Evolutionary conservation across 2,797 vertebrate species (phyloP), one percentile per base, ranked within the genome.

Genomic region (Ambastaia sidthimunki): DNA sequence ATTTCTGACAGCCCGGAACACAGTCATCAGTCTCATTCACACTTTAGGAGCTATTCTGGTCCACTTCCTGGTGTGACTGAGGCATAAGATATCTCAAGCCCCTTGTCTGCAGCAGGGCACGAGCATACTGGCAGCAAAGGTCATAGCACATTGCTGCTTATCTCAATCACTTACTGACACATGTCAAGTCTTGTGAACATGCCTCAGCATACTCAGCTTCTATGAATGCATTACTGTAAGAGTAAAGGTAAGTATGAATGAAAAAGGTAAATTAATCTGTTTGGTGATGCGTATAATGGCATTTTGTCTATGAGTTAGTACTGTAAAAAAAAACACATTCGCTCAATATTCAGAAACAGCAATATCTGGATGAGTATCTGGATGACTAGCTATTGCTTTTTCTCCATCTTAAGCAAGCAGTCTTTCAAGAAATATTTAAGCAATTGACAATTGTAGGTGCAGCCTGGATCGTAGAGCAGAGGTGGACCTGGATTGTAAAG

Each of bases 1-100:
- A 85, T 85, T 86, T 87, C 84, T 71, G 50, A 72, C 72, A 76
- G 68, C 48, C 67, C 71, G 66, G 76, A 82, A 68, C 65, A 60
- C 57, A 69, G 55, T 82, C 65, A 78, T 78, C 48, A 50, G 63
- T 74, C 75, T 82, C 75, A 78, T 82, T 78, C 70, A 73, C 76
- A 74, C 48, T 1, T 70, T 68, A 57, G 63, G 55, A 74, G 76
- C 76, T 82, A 82, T 82, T 82, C 77, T 69, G 48, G 65, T 78
- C 54, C 59, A 57, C 70, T 82, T 82, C 81, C 76, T 82, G 71
- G n/a, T 78, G 81, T 63, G 65, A 82, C 12, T 41, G 65, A 75
- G 81, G 81, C 77, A 74, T 79, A 52, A 74, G 81, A 82, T 78
- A 74, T 63, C 71, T 73, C 76, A 71, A 70, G 67, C 65, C 71